Base-by-base conservation (phyloP, 2,113 vertebrate genomes). In the Thamnophis sirtalis region DNA sequence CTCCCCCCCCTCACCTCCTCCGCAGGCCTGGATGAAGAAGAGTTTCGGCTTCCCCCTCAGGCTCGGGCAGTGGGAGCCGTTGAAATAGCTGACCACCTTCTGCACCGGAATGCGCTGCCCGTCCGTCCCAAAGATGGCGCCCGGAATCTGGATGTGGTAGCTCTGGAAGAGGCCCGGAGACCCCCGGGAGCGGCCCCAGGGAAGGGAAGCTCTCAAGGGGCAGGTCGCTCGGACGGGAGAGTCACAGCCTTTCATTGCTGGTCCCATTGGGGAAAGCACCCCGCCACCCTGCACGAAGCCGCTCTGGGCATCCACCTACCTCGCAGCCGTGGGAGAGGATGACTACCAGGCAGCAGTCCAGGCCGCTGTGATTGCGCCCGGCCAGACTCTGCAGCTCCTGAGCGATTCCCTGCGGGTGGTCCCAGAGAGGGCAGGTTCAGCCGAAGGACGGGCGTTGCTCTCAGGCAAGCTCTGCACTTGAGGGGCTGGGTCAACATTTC, bases 11-110 rank as follows among this genome's bases (percentile, higher is more conserved):
- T 96, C 97, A 99, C 99, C 98, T 97, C 99, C 99, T 28, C 98
- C 98, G 84, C 99, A 99, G 89, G 99, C 99, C 96, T 99, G 99
- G 96, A 99, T 98, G 95, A 99, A 99, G 96, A 99, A 99, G 22
- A 99, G 97, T 93, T 99, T 99, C 86, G 99, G 99, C 96, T 99
- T 99, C 94, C 99, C 98, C 93, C 99, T 97, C 93, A 99, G 91
- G 28, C 98, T 98, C 0, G 97, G 98, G 95, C 99, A 99, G 90
- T 97, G 38, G 91, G 97, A 96, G 84, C 99, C 99, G 17, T 98
- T 98, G 94, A 99, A 98, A 96, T 96, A 98, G 95, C 97, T 98
- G 93, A 99, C 99, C 85, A 99, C 98, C 68, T 84, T 93, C 96
- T 99, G 98, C 0, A 99, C 92, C 0, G 98, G 92, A 92, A 99